Conservation (phyloP, 2,888 invertebrate genomes). For the Tiliacea aurago region DNA sequence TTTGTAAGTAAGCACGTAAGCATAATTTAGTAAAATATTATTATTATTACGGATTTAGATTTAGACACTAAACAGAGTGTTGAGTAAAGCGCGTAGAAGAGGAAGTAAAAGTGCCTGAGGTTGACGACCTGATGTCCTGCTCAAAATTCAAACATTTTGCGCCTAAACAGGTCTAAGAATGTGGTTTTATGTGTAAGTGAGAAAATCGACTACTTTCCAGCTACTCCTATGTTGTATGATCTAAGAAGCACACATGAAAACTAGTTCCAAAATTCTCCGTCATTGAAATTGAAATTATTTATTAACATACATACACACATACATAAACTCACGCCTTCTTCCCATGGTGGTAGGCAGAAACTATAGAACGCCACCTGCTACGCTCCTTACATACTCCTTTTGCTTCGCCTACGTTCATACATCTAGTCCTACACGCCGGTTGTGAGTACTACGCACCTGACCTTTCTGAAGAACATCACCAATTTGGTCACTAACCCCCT, state of each 20-base stretch:
- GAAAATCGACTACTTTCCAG: slow-evolving; percentile 14
- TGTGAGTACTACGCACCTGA: too few relatives aligned
- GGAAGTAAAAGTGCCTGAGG: slow-evolving; percentile 40
- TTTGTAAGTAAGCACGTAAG: neutral
- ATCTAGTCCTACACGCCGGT: too few relatives aligned
- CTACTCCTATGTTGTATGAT: neutral
- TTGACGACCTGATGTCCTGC: slow-evolving; percentile 9
- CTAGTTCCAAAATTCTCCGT: neutral
- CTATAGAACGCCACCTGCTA: too few relatives aligned
- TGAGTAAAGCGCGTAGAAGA: slow-evolving; percentile 14
- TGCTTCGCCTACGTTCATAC: too few relatives aligned
- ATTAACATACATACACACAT: too few relatives aligned
- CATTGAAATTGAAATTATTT: too few relatives aligned
- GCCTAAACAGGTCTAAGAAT: slow-evolving; percentile 33
- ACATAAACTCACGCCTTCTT: too few relatives aligned
- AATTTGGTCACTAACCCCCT: too few relatives aligned
- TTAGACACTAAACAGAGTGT: neutral
- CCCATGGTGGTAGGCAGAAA: too few relatives aligned
- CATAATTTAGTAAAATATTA: neutral
- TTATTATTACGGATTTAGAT: neutral
- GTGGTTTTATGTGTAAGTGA: slow-evolving; percentile 15
- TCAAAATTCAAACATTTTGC: slow-evolving; percentile 28
- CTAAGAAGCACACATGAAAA: neutral
- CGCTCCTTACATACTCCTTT: too few relatives aligned
- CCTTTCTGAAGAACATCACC: too few relatives aligned